A percentile compares a stretch with the other conserved stretches of the same genome.
Evolutionary conservation across 2,888 invertebrate genomes (phyloP).

Genomic region (Bugulina stolonifera): DNA sequence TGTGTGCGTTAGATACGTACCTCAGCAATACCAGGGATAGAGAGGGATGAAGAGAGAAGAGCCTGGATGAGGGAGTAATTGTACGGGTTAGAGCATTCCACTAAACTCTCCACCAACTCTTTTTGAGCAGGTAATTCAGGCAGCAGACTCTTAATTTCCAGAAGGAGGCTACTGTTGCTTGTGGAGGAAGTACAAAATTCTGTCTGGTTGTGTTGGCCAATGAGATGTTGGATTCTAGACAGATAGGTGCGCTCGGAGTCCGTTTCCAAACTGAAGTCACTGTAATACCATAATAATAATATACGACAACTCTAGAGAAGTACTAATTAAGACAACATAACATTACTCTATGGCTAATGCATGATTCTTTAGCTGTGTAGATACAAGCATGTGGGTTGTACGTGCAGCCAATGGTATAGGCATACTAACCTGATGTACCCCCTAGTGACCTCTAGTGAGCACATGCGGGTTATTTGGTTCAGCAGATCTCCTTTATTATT

Average conservation of each 20-base stretch:
- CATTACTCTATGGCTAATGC: too few relatives aligned
- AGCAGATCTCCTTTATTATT: slow-evolving; percentile 3
- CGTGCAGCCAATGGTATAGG: background rate
- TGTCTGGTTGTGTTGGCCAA: background rate
- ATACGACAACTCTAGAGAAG: too few relatives aligned
- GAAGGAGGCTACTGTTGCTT: background rate
- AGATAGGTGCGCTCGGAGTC: background rate
- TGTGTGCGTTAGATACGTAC: background rate
- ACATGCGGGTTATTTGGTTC: background rate
- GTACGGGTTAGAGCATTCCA: slow-evolving; percentile 10
- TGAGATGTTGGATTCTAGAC: background rate
- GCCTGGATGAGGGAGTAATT: slow-evolving; percentile 21
- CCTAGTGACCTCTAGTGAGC: background rate
- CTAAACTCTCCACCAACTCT: background rate
- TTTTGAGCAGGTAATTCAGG: background rate
- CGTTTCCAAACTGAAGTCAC: background rate
- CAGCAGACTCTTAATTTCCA: background rate
- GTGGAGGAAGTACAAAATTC: background rate
- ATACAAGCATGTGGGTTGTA: background rate
- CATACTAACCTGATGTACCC: background rate
- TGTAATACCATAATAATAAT: too few relatives aligned
- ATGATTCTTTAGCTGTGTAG: too few relatives aligned
- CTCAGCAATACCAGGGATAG: background rate
- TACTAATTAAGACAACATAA: too few relatives aligned
- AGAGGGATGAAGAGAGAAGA: background rate